Percentiles rank a stretch among this genome's conserved stretches.
phyloP scores from a whole-genome alignment of 2,888 invertebrate genomes.

The Chloroclystis v-ata region DNA sequence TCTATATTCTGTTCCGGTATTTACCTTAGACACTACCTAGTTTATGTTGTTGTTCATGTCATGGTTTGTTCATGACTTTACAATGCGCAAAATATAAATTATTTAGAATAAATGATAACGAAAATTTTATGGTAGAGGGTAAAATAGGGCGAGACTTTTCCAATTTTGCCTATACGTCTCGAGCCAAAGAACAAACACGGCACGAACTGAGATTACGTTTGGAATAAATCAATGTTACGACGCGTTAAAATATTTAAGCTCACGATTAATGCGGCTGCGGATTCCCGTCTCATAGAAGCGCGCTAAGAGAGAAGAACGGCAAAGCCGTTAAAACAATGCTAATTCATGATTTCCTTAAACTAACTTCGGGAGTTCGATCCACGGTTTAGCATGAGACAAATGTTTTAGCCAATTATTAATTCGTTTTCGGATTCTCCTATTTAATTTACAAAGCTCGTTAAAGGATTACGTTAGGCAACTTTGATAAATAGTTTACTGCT shows the following conservation, averaged over 20 bases:
- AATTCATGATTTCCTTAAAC: constrained; percentile 22
- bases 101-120: too few relatives aligned
- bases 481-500: background rate
- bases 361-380: constrained; percentile 9
- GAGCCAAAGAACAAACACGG: constrained; percentile 75
- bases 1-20: constrained; percentile 48
- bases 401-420: constrained; percentile 1
- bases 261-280: constrained; percentile 70
- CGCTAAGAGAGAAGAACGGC: constrained; percentile 33
- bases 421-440: background rate
- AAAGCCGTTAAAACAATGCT: constrained; percentile 21
- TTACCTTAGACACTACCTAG: constrained; percentile 27
- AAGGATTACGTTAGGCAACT: background rate
- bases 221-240: constrained; percentile 77
- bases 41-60: constrained; percentile 23
- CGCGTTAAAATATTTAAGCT: constrained; percentile 78
- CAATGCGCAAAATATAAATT: too few relatives aligned
- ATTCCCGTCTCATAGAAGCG: constrained; percentile 58
- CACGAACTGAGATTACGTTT: constrained; percentile 71
- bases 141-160: constrained; percentile 44
- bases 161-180: constrained; percentile 74
- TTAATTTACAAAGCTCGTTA: constrained; percentile 1
- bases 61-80: too few relatives aligned
- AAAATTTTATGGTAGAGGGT: background rate
- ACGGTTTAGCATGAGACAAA: constrained; percentile 4